Conservation (phyloP, 2,113 vertebrate species). For the Tyto alba region DNA sequence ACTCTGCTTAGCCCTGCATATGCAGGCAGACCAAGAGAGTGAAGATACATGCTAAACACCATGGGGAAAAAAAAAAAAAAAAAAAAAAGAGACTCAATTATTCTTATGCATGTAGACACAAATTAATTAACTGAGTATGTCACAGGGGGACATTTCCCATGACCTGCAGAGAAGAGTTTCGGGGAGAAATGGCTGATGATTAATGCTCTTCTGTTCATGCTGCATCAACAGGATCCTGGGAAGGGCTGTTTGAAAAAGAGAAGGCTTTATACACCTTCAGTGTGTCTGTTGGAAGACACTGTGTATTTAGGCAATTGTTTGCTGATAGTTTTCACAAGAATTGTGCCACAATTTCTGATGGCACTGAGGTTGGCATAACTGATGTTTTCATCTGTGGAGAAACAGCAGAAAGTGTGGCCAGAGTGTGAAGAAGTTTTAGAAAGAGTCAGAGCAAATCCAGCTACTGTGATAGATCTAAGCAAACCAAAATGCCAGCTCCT, state of each 20-base stretch:
- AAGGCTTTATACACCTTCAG: not conserved
- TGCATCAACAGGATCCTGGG: not conserved
- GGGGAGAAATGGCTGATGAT: conserved; percentile 16
- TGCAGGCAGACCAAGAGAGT: fast-evolving
- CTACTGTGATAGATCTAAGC: not conserved
- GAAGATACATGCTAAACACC: not conserved
- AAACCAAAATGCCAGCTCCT: not conserved
- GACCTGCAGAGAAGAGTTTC: not conserved
- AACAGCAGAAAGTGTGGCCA: not conserved
- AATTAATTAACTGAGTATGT: conserved; percentile 54
- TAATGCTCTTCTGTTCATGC: not conserved
- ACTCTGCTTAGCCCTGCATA: not conserved
- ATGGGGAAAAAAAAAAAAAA: not conserved
- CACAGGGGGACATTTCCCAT: not conserved
- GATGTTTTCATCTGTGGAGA: not conserved
- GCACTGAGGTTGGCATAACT: not conserved
- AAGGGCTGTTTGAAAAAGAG: not conserved
- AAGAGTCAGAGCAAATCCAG: not conserved
- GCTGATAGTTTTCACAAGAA: not conserved
- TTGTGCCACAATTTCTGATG: not conserved
- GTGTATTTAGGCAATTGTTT: not conserved
- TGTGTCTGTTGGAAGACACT: not conserved
- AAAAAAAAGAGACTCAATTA: conserved; percentile 6
- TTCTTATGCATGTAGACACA: conserved; percentile 9
- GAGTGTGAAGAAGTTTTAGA: not conserved